Percentiles rank a stretch among this genome's conserved stretches.
Conservation (phyloP, 2,113 vertebrate genomes). For the Pteruthius melanotis region DNA sequence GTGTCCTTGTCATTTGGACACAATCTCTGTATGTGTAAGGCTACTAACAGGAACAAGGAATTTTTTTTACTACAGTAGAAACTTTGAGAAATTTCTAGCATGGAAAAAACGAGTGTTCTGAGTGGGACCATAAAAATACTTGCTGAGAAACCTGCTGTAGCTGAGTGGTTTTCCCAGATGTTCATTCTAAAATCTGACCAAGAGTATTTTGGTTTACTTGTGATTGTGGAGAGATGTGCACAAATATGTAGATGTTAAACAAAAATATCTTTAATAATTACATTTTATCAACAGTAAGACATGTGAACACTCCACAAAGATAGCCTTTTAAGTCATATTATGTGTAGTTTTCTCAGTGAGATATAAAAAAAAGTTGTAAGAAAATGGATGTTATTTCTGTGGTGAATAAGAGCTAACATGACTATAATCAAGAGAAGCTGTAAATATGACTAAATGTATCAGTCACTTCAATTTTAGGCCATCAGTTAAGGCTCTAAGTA, state of each 20-base stretch:
- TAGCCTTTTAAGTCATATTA: background rate
- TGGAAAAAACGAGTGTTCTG: background rate
- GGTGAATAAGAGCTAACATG: background rate
- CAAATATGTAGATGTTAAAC: background rate
- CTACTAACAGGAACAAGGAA: background rate
- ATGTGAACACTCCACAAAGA: background rate
- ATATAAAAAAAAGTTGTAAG: background rate
- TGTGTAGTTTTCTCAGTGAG: conserved; percentile 27
- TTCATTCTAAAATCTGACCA: background rate
- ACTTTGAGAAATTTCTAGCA: background rate
- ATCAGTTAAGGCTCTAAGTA: background rate
- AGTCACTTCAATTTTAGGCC: background rate
- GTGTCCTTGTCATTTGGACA: background rate
- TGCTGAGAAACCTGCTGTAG: background rate
- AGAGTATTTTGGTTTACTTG: background rate
- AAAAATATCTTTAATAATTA: background rate
- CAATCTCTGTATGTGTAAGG: background rate
- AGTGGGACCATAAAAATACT: background rate
- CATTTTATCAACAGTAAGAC: background rate
- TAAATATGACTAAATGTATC: background rate
- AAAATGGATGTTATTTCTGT: background rate
- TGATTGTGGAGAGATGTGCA: background rate
- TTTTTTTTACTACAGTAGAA: conserved; percentile 4
- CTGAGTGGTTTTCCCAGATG: background rate
- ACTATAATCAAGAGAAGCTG: background rate